Conservation (phyloP, 2,888 invertebrate species). For the Amaurobius ferox region DNA sequence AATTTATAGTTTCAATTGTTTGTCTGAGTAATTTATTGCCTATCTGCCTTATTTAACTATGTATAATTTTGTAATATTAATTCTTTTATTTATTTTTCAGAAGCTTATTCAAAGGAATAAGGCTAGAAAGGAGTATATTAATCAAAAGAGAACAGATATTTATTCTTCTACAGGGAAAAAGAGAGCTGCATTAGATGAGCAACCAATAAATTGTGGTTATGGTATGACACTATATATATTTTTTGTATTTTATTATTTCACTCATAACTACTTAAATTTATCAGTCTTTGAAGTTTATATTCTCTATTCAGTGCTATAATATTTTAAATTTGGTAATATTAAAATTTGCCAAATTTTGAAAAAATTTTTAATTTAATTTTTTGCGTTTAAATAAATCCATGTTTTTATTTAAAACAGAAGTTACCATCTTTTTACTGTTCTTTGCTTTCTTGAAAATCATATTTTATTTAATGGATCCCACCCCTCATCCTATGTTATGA, state of each 20-base stretch:
- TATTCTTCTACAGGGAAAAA: conserved; percentile 22
- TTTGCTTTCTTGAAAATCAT: too few species aligned
- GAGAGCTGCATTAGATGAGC: conserved; percentile 37
- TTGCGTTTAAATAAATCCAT: too few species aligned
- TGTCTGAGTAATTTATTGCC: neutral
- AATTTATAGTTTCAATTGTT: neutral
- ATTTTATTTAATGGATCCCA: too few species aligned
- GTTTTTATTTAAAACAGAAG: too few species aligned
- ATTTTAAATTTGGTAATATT: neutral
- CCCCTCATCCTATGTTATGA: too few species aligned
- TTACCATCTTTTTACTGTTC: too few species aligned
- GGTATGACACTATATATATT: neutral
- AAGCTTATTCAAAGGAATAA: conserved; percentile 26
- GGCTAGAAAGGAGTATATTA: conserved; percentile 35
- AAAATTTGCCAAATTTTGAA: neutral
- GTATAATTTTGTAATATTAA: neutral
- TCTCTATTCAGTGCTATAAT: neutral
- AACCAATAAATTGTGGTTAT: neutral
- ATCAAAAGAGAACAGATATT: conserved; percentile 10
- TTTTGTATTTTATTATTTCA: too few species aligned
- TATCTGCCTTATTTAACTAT: neutral
- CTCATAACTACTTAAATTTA: neutral
- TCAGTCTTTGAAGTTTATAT: neutral
- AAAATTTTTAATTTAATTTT: too few species aligned
- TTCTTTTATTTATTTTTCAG: conserved; percentile 13